These are phyloP conservation scores for Trachelus troglodyta DNA, from an alignment of 2,888 invertebrate genomes.

Conservation along the genomic window DNA sequence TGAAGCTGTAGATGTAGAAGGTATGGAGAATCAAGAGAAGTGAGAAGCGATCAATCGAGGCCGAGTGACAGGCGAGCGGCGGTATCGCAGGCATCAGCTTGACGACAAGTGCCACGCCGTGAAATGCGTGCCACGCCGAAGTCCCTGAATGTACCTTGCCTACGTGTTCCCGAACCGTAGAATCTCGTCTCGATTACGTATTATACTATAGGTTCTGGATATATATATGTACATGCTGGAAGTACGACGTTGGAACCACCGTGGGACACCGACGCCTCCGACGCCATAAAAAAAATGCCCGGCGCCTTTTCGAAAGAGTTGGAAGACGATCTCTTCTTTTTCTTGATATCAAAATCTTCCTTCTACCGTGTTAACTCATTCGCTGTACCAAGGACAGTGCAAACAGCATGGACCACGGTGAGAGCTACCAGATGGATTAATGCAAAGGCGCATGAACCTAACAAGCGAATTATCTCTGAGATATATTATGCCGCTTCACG, in stretches of 20 bases:
- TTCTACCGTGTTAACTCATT: background rate
- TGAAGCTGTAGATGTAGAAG: conserved; percentile 12
- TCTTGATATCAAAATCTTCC: background rate
- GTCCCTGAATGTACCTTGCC: conserved; percentile 23
- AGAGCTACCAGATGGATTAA: conserved; percentile 38
- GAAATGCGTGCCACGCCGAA: conserved; percentile 38
- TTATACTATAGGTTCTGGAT: background rate
- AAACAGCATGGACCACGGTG: background rate
- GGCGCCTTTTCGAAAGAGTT: background rate
- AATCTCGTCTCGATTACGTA: conserved; percentile 36
- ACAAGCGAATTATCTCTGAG: conserved; percentile 59
- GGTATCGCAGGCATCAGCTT: conserved; percentile 51
- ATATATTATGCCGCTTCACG: conserved; percentile 60
- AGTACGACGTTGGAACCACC: background rate
- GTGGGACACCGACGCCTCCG: background rate
- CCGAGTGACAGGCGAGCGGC: conserved; percentile 51
- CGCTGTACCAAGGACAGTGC: background rate
- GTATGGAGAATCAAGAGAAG: conserved; percentile 28
- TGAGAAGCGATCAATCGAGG: conserved; percentile 58
- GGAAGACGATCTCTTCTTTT: background rate
- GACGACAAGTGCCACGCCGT: conserved; percentile 49
- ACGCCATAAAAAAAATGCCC: background rate
- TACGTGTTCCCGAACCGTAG: conserved; percentile 27
- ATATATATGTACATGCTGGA: background rate
- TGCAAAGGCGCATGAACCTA: conserved; percentile 45